Percentiles rank a stretch among this genome's conserved stretches.
phyloP scores from a whole-genome alignment of 2,888 invertebrate species.

The Phoronis australis region DNA sequence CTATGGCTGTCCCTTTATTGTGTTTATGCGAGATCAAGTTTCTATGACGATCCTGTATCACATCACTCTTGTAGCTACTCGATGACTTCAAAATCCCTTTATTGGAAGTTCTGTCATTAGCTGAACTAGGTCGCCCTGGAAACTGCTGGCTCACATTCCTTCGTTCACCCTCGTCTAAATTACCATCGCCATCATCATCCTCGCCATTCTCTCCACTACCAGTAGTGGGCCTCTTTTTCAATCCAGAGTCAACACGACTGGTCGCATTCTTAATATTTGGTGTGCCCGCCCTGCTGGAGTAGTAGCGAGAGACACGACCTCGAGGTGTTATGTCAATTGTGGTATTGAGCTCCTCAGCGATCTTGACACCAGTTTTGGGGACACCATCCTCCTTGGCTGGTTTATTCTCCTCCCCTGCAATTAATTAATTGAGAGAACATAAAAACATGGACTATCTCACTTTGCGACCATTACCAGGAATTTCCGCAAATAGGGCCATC shows the following conservation, averaged over 20 bases:
- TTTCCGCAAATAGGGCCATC: not conserved
- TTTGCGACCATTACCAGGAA: not conserved
- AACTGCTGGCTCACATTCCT: not conserved
- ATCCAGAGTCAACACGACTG: not conserved
- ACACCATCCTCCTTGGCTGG: too few relatives aligned
- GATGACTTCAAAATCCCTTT: not conserved
- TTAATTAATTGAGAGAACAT: too few relatives aligned
- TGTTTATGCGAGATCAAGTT: too few relatives aligned
- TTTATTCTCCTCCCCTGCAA: too few relatives aligned
- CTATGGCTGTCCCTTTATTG: too few relatives aligned
- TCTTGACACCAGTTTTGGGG: not conserved
- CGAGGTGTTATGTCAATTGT: not conserved
- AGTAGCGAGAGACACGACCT: not conserved
- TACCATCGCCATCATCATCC: too few relatives aligned
- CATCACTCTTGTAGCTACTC: not conserved
- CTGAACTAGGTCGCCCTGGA: not conserved
- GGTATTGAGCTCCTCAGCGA: not conserved
- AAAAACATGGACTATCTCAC: too few relatives aligned
- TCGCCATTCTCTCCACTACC: too few relatives aligned
- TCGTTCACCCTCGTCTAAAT: not conserved
- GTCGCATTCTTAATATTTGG: not conserved
- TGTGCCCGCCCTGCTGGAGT: not conserved
- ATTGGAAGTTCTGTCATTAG: not conserved
- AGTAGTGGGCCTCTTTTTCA: not conserved
- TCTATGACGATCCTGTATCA: too few relatives aligned